phyloP scores from a whole-genome alignment of 2,888 invertebrate genomes.

The Watsonalla binaria region DNA sequence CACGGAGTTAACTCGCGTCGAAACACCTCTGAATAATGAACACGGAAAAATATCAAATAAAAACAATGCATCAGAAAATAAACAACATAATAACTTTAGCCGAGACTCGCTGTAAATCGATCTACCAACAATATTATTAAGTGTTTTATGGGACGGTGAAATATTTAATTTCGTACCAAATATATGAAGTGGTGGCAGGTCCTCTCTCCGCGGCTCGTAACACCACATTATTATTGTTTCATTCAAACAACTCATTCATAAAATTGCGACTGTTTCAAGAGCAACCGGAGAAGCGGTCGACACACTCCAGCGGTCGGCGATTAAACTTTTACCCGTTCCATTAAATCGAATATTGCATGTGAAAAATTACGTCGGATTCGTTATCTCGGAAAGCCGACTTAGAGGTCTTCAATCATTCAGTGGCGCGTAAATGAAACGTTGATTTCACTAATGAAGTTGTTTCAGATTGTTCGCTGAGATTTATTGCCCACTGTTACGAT shows the following conservation, averaged over 20 bases:
- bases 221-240: conserved; percentile 64
- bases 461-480: conserved; percentile 58
- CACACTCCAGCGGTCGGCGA: conserved; percentile 47
- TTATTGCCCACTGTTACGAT: conserved; percentile 57
- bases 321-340: conserved; percentile 31
- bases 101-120: conserved; percentile 15
- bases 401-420: conserved; percentile 42
- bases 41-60: not conserved
- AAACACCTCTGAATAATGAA: too few relatives aligned
- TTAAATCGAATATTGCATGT: conserved; percentile 31
- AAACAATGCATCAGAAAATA: not conserved
- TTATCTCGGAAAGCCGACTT: conserved; percentile 29
- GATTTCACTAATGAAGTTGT: conserved; percentile 69
- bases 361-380: conserved; percentile 32
- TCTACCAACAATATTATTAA: conserved; percentile 41
- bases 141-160: conserved; percentile 57
- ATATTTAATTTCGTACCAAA: conserved; percentile 41
- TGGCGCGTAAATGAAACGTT: conserved; percentile 36
- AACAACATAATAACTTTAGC: conserved; percentile 11
- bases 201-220: conserved; percentile 47
- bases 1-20: too few relatives aligned
- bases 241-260: conserved; percentile 76
- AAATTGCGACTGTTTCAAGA: conserved; percentile 66
- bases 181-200: conserved; percentile 36
- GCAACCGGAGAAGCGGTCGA: conserved; percentile 54